Base-by-base conservation (phyloP, 1,140 invertebrate species). In the Pogonomyrmex barbatus region DNA sequence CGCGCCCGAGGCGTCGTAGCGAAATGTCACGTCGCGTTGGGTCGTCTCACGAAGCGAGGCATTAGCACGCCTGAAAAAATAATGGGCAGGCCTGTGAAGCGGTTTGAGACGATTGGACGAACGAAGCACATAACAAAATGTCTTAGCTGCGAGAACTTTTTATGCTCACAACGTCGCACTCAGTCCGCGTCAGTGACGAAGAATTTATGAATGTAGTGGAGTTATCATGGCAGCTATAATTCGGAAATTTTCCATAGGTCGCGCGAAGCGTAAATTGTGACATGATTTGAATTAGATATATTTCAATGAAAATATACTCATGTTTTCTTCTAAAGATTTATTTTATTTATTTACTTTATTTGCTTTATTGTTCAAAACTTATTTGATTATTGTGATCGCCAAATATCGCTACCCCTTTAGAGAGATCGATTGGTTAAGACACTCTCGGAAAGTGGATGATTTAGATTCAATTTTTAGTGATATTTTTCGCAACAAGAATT, bases 91-190 rank as follows among this genome's bases (percentile, higher is more conserved):
- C 39, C 39, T 50, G 78, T 33, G 67, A 71, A 67, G 17, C 10
- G 65, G 24, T 58, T 82, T 36, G 67, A 45, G 54, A n/a, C n/a
- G 17, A n/a, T 52, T 47, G 24, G 33, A 12, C n/a, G 58, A 14
- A n/a, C 9, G 24, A 47, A n/a, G 39, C 60, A 62, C 47, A 0
- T 24, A 73, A 60, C n/a, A 62, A 73, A 86, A 45, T 39, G 68
- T 79, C 86, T 70, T 56, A 47, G n/a, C n/a, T 58, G 52, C 12
- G 86, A 47, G 60, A 85, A 87, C 36, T 85, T 85, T 77, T 85
- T 71, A 65, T 56, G 9, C 33, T 50, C 8, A 9, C 75, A 14
- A 67, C 8, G 33, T 67, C 17, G n/a, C 24, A 24, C 9, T 17
- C 65, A 42, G 45, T 24, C 9, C 17, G 42, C 39, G 36, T 76